Evolutionary conservation across 2,113 vertebrate species (phyloP).

Genomic region (Lucifuga dentata): DNA sequence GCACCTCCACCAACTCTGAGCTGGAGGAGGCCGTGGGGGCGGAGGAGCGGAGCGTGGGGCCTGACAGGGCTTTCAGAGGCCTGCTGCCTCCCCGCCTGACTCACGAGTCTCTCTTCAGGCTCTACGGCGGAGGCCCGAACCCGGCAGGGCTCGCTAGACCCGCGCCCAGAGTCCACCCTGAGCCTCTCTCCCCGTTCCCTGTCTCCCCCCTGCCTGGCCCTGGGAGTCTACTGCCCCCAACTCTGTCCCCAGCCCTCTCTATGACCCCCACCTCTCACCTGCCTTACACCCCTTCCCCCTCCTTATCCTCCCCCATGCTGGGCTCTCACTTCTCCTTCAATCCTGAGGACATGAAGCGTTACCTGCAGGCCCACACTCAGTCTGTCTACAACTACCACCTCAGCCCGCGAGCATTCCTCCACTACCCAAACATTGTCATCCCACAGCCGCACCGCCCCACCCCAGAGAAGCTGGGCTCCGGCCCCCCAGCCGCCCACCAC

Average conservation of each 20-base stretch:
- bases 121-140: conserved; percentile 82
- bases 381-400: conserved; percentile 97
- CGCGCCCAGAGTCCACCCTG: conserved; percentile 86
- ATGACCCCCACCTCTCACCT: conserved; percentile 90
- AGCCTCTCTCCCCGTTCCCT: conserved; percentile 89
- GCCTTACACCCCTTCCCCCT: conserved; percentile 91
- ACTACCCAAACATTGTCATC: conserved; percentile 91
- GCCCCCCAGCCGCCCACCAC: conserved; percentile 66
- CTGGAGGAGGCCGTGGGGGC: conserved; percentile 87
- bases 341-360: conserved; percentile 95
- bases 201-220: conserved; percentile 89
- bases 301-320: conserved; percentile 90
- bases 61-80: conserved; percentile 83
- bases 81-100: conserved; percentile 85
- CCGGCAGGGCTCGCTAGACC: conserved; percentile 77
- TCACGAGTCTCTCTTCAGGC: conserved; percentile 88
- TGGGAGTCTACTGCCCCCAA: conserved; percentile 83
- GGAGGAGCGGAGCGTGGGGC: conserved; percentile 70
- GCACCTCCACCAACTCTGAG: conserved; percentile 90
- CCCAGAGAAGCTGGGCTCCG: conserved; percentile 67
- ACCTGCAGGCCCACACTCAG: conserved; percentile 93
- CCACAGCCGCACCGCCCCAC: conserved; percentile 90
- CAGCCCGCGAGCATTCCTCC: conserved; percentile 92
- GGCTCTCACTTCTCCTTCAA: conserved; percentile 94
- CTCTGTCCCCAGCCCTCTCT: conserved; percentile 89